Evolutionary conservation across 2,888 invertebrate genomes (phyloP), one percentile per base, ranked within the genome.

Genomic region (Digitonthophagus gazella): DNA sequence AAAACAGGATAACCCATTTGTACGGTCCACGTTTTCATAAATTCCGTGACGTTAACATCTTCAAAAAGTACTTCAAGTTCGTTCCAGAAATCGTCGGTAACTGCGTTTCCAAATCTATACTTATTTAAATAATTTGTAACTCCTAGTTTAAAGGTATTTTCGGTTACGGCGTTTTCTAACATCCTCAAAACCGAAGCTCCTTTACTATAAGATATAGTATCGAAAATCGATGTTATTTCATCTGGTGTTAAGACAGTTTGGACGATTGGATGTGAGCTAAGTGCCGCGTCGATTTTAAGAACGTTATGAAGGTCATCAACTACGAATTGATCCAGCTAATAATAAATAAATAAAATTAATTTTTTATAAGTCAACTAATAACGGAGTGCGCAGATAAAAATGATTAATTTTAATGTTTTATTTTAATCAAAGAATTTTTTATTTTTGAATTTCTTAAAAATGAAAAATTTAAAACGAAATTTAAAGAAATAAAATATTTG

Each of bases 181-280:
- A 97, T 97, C 65, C 96, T 86, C 66, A 97, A 86, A 4, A 97
- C 84, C 0, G 95, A 90, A 0, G 95, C 90, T n/a, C 96, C 96
- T 87, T 97, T 97, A 72, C 89, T 90, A 78, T 98, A 98, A 0
- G 96, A 94, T 72, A 98, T 97, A 0, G 87, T 83, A 81, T 97
- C 97, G 80, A 97, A 97, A 68, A 96, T 90, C 74, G 95, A 92
- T 0, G 93, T 95, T 67, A 98, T 97, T 84, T 97, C 91, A 79
- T 93, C 91, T 0, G 97, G 96, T 72, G 93, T 93, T 20, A 86
- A 85, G 14, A 97, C 96, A 0, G 87, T 87, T 80, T 93, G 92
- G 4, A 96, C 91, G 71, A 98, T 96, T 0, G 97, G 94, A 84
- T 97, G 97, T 0, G 97, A 95, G 65, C 91, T 92, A 3, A 91